Conservation (phyloP, 2,797 vertebrate genomes). For the Myotis vivesi region DNA sequence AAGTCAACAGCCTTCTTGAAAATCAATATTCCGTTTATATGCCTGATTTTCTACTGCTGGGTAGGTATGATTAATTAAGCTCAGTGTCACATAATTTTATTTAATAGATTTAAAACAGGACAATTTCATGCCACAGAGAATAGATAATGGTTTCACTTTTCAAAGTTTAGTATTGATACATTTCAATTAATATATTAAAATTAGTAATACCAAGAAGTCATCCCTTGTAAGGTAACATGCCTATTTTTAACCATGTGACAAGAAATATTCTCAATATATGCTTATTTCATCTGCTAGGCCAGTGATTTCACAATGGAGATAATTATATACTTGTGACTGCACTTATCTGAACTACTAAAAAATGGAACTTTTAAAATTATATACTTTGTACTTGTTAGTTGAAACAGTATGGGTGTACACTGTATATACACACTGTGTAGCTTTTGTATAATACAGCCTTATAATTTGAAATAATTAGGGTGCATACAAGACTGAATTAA, state of each 20-base stretch:
- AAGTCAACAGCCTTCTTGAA: constrained; percentile 63
- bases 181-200: constrained; percentile 77
- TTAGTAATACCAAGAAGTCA: constrained; percentile 28
- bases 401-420: neutral
- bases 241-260: neutral
- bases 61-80: constrained; percentile 78
- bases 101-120: constrained; percentile 76
- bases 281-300: neutral
- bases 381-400: neutral
- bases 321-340: neutral
- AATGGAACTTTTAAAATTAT: neutral
- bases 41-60: constrained; percentile 70
- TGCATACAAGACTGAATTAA: neutral
- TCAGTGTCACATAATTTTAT: constrained; percentile 74
- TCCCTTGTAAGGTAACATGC: neutral
- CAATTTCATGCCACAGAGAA: constrained; percentile 56
- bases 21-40: constrained; percentile 80
- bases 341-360: neutral
- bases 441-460: neutral
- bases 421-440: neutral
- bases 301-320: neutral
- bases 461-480: neutral
- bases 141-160: constrained; percentile 70
- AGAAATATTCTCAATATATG: neutral
- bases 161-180: constrained; percentile 62